phyloP scores from a whole-genome alignment of 2,797 vertebrate genomes.

The Anguilla anguilla region DNA sequence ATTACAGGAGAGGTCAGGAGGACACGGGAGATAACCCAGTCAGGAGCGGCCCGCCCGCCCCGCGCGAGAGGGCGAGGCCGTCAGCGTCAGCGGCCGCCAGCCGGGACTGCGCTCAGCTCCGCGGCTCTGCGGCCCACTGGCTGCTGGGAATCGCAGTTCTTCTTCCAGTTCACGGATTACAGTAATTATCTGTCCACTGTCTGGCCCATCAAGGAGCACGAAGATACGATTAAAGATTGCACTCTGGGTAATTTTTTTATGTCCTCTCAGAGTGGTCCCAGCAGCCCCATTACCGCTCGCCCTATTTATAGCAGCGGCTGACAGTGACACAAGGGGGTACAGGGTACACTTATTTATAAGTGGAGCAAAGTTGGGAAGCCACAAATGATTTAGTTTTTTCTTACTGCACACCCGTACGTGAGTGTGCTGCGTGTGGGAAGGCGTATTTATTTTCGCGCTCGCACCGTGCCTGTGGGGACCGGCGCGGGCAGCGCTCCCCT shows the following conservation, averaged over 20 bases:
- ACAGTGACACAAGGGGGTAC: not conserved
- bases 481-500: not conserved
- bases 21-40: slow-evolving; percentile 26
- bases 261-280: slow-evolving; percentile 9
- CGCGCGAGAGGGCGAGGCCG: slow-evolving; percentile 30
- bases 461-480: not conserved
- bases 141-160: slow-evolving; percentile 49
- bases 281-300: not conserved
- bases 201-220: slow-evolving; percentile 51
- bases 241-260: slow-evolving; percentile 20
- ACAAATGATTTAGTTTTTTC: not conserved
- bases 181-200: slow-evolving; percentile 57
- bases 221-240: slow-evolving; percentile 45
- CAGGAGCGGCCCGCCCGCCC: slow-evolving; percentile 34
- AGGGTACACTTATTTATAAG: slow-evolving; percentile 35
- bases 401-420: not conserved
- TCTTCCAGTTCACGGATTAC: slow-evolving; percentile 44
- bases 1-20: slow-evolving; percentile 50
- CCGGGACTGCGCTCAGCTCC: not conserved
- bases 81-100: slow-evolving; percentile 23
- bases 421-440: not conserved
- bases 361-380: slow-evolving; percentile 47
- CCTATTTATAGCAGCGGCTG: not conserved
- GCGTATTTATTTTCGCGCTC: not conserved
- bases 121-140: not conserved